A percentile compares a stretch with the other conserved stretches of the same genome.
Conservation (phyloP, 1,140 invertebrate species). For the Drosophila insularis region DNA sequence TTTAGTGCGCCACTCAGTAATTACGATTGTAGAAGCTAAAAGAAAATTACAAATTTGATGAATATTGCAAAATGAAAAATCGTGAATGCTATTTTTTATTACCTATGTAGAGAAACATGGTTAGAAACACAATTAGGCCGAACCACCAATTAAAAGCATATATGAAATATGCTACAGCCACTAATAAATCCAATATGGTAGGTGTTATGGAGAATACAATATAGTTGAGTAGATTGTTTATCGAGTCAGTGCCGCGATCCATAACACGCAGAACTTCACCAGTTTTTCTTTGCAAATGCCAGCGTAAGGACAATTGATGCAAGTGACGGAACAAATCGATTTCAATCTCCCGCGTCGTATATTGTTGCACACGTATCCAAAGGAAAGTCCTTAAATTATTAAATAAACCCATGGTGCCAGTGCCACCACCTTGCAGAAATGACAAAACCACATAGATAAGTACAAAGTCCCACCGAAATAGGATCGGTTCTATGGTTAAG, state of each 20-base stretch:
- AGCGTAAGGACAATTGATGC: slow-evolving; percentile 92
- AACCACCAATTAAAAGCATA: slow-evolving; percentile 95
- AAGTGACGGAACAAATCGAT: slow-evolving; percentile 93
- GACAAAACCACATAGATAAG: slow-evolving; percentile 93
- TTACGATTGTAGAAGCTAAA: slow-evolving; percentile 90
- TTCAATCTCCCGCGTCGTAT: slow-evolving; percentile 95
- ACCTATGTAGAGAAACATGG: slow-evolving; percentile 97
- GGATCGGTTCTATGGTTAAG: slow-evolving; percentile 84
- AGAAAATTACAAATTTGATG: not conserved
- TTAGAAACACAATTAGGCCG: slow-evolving; percentile 95
- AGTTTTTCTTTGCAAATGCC: slow-evolving; percentile 96
- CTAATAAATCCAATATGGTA: slow-evolving; percentile 94
- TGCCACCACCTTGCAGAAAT: slow-evolving; percentile 96
- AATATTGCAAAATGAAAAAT: not conserved
- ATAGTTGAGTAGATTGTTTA: slow-evolving; percentile 95
- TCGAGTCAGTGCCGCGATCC: slow-evolving; percentile 97
- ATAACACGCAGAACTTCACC: slow-evolving; percentile 97
- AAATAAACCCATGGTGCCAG: slow-evolving; percentile 94
- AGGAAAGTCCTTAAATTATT: slow-evolving; percentile 95
- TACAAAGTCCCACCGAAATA: slow-evolving; percentile 94
- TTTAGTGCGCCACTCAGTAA: slow-evolving; percentile 98
- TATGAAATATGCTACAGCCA: slow-evolving; percentile 96
- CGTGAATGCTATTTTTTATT: slow-evolving; percentile 81
- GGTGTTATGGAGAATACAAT: slow-evolving; percentile 94
- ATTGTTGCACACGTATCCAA: slow-evolving; percentile 98